Base-by-base conservation (phyloP, 1,140 invertebrate genomes). In the Eumaeus atala region DNA sequence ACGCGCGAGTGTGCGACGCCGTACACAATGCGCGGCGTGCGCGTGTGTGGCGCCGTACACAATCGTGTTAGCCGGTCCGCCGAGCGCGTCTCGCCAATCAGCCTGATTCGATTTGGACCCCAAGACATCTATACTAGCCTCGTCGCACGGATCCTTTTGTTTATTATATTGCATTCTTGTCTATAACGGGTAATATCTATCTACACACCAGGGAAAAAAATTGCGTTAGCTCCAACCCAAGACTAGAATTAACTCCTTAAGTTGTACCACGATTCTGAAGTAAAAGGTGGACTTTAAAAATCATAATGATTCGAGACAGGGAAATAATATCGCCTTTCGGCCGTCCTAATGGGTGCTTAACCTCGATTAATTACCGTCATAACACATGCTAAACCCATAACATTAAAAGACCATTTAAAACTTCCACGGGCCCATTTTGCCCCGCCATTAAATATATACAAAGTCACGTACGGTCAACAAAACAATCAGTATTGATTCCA, bases 381-480 rank as follows among this genome's bases (percentile, higher is more conserved):
- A 28, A 28, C 21, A 28, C 21, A 44, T 16, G 40, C 40, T 44
- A 14, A 44, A 16, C 40, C 17, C 40, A 44, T 44, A 44, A 44
- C 14, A 44, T 44, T 44, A 44, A 44, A 12, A 16, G 40, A 5
- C 52, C 12, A 36, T 52, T 48, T 48, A 47, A 49, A 40, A 51
- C 50, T 33, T 37, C 44, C 55, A 59, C 51, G 40, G 48, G 55
- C 47, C 50, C 52, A 58, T 59, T 61, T 65, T 49, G 37, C 58
- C 61, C 47, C 59, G 16, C 58, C 42, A 61, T 61, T 55, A 59
- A 54, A 16, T 21, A 44, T 38, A 44, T 59, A 52, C 38, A 40
- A n/a, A 67, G 70, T 74, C 74, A 77, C 74, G 74, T 77, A 62
- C 64, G 21, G 69, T 70, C 58, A 67, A 75, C 61, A 75, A 40